Base-by-base conservation (phyloP, 2,113 vertebrate species). In the Microcebus murinus region DNA sequence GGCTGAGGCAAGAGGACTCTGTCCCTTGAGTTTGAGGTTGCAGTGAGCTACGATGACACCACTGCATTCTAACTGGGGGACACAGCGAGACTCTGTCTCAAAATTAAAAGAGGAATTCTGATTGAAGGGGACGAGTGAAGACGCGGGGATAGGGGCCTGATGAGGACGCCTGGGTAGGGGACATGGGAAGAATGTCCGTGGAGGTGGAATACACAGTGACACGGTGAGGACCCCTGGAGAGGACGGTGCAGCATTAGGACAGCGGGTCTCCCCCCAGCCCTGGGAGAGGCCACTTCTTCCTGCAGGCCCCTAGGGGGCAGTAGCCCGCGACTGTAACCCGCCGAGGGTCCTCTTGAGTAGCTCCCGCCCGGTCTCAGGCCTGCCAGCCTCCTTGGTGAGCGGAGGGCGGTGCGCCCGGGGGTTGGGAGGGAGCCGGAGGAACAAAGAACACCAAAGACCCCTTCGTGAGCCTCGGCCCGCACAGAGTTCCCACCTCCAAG, bases 401-500 rank as follows among this genome's bases (percentile, higher is more conserved):
- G 1, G 36, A 87, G 29, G 31, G 4, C 48, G 36, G 23, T 36
- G n/a, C 0, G 4, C 59, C 55, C 71, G 59, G 6, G 39, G 15
- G n/a, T 18, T 39, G 18, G 87, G 36, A 93, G 36, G 9, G 52
- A 71, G 6, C 31, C 1, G 3, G n/a, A 81, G 31, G n/a, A 23
- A 25, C 50, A 10, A 0, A 81, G 70, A 55, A 9, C 0, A 1
- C 3, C 15, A 29, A 31, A 2, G 1, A 45, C 34, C n/a, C 34
- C 29, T 34, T 15, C n/a, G 21, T 48, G 8, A 14, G 50, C 29
- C 50, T 79, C 34, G 18, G 27, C 11, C 8, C 1, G 14, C 23
- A 36, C 59, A 4, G 20, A 50, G 63, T 61, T 52, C n/a, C 17
- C 5, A 6, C 59, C 39, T 61, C 34, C 45, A 87, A 71, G 59